These are phyloP conservation scores for Phaethornis superciliosus DNA, from an alignment of 2,113 vertebrate genomes.

Conservation along the genomic window DNA sequence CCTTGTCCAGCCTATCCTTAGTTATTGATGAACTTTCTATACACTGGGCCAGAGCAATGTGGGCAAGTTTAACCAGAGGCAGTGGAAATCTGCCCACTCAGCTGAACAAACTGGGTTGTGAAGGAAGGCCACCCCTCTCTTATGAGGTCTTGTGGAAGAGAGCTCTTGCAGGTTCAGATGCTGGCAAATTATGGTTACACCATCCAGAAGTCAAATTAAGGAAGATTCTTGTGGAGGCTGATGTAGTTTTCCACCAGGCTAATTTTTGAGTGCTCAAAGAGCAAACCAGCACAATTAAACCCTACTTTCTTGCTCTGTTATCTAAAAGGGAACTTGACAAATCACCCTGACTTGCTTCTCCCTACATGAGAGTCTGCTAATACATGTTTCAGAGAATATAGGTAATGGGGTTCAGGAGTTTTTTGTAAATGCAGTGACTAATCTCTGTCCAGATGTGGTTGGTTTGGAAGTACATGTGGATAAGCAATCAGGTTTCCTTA, in stretches of 20 bases:
- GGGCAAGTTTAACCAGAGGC: not conserved
- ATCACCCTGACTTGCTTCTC: not conserved
- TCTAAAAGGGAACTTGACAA: not conserved
- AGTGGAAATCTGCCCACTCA: not conserved
- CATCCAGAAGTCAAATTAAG: not conserved
- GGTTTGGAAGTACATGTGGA: not conserved
- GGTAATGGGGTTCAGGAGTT: not conserved
- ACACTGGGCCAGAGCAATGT: not conserved
- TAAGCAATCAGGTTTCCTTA: not conserved
- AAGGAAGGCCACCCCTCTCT: not conserved
- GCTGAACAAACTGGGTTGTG: not conserved
- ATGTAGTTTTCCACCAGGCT: not conserved
- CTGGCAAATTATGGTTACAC: not conserved
- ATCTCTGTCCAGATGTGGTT: not conserved
- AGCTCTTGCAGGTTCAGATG: not conserved
- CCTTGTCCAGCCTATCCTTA: not conserved
- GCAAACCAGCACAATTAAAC: not conserved
- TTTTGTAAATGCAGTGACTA: not conserved
- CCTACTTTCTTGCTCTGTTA: not conserved
- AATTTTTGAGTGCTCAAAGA: not conserved
- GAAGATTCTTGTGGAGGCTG: not conserved
- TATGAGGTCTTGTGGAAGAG: not conserved
- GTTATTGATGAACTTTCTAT: not conserved
- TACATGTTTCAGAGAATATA: not conserved
- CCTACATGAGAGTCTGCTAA: not conserved